Evolutionary conservation across 2,888 invertebrate species (phyloP).

Genomic region (Tipula lateralis): DNA sequence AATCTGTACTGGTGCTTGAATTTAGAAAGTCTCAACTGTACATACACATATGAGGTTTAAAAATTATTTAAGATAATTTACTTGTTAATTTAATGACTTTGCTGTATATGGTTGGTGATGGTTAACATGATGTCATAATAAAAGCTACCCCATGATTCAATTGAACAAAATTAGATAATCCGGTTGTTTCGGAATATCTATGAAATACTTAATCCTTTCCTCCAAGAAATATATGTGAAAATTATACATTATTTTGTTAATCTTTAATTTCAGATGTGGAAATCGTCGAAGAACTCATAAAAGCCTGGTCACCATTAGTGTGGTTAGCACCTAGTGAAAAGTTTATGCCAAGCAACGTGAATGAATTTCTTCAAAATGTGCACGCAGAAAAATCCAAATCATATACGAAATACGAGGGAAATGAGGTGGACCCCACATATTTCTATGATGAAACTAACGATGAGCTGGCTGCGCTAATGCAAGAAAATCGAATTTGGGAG

Average conservation of each 20-base stretch:
- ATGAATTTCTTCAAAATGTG: conserved; percentile 58
- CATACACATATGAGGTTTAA: neutral
- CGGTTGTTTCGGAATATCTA: too few species aligned
- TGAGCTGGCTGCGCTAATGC: conserved; percentile 25
- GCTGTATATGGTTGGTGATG: neutral
- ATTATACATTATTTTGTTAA: too few species aligned
- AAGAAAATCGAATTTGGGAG: conserved; percentile 25
- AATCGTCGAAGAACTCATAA: conserved; percentile 45
- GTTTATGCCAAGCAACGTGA: conserved; percentile 59
- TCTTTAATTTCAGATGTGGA: neutral
- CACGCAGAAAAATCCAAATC: conserved; percentile 43
- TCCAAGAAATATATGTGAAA: too few species aligned
- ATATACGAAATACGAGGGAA: neutral
- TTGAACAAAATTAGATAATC: neutral
- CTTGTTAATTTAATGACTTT: neutral
- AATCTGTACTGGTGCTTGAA: neutral
- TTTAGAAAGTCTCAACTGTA: neutral
- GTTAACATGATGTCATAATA: neutral
- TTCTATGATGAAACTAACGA: conserved; percentile 20
- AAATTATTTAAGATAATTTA: neutral
- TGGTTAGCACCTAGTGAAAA: conserved; percentile 63
- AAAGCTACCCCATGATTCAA: neutral
- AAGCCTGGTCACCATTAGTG: conserved; percentile 61
- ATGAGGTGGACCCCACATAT: conserved; percentile 29
- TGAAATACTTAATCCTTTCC: too few species aligned